Conservation (phyloP, 1,140 invertebrate genomes). For the Ceratitis capitata region DNA sequence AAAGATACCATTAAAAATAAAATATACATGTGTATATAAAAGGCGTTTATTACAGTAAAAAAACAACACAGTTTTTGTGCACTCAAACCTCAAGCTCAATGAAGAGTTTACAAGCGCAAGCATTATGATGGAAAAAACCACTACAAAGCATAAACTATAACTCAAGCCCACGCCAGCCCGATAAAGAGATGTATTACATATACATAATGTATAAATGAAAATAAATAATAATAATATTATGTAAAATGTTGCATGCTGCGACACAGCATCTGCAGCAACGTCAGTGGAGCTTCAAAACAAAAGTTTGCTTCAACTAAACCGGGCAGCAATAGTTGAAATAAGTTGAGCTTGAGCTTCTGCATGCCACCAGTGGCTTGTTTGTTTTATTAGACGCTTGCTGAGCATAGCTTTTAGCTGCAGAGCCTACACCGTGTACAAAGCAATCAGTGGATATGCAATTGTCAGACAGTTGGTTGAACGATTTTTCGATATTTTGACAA, state of each 20-base stretch:
- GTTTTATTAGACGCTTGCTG: neutral
- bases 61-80: no score
- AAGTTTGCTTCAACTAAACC: neutral
- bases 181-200: neutral
- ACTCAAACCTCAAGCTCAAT: no score
- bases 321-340: no score
- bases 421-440: neutral
- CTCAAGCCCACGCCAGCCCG: neutral
- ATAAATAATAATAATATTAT: neutral
- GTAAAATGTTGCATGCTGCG: neutral
- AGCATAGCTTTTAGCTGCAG: neutral
- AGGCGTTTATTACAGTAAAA: no score
- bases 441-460: neutral
- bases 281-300: neutral
- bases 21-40: no score
- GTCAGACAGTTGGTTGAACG: neutral
- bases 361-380: neutral
- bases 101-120: neutral
- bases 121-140: neutral
- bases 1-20: no score
- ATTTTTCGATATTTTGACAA: neutral
- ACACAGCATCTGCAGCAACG: slow-evolving; percentile 4
- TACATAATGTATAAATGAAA: no score
- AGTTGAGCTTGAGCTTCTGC: no score
- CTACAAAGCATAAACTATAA: neutral